Evolutionary conservation across 1,140 invertebrate species (phyloP).

Genomic region (Eupristina koningsbergeri): DNA sequence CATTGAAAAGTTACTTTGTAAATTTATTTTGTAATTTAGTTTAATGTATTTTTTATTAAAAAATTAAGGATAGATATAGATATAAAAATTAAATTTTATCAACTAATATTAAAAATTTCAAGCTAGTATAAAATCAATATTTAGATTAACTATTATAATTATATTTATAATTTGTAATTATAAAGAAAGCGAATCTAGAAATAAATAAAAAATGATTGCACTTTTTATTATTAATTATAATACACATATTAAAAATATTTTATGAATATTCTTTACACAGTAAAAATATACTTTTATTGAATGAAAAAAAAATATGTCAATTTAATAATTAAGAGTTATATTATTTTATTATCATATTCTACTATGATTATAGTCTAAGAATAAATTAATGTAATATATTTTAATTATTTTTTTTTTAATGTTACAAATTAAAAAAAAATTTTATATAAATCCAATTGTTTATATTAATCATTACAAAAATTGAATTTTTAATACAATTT

Average conservation of each 20-base stretch:
- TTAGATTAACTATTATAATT: conserved; percentile 14
- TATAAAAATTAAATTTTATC: conserved; percentile 11
- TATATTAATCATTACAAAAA: conserved; percentile 19
- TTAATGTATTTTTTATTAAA: neutral
- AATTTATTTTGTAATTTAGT: neutral
- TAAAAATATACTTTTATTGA: neutral
- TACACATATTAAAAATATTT: conserved; percentile 2
- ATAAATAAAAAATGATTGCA: neutral
- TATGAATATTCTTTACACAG: neutral
- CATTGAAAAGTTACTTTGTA: neutral
- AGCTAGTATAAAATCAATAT: neutral
- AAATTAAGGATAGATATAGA: neutral
- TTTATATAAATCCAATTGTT: conserved; percentile 17
- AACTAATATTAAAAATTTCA: neutral
- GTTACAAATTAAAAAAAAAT: conserved; percentile 3
- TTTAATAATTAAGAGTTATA: conserved; percentile 1
- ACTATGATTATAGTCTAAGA: too few species aligned
- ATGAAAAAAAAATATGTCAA: conserved; percentile 30
- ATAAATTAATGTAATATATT: too few species aligned
- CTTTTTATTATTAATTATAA: conserved; percentile 4
- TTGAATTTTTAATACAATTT: conserved; percentile 11
- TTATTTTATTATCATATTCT: too few species aligned
- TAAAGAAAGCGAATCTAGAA: conserved; percentile 10
- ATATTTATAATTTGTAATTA: conserved; percentile 2
- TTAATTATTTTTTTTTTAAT: conserved; percentile 13